phyloP scores from a whole-genome alignment of 2,888 invertebrate species.

The Eupithecia inturbata region DNA sequence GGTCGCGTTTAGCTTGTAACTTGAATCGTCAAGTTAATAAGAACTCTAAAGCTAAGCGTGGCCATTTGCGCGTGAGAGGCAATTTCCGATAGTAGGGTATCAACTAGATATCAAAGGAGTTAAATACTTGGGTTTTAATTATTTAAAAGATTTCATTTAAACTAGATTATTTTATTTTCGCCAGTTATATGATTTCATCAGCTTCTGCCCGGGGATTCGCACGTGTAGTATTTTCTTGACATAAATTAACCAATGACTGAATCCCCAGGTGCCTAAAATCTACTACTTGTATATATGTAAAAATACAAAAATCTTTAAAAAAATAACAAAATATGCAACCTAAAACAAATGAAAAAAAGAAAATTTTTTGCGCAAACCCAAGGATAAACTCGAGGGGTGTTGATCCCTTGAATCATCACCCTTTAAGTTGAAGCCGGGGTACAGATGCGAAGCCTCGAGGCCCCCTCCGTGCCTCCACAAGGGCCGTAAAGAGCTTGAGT shows the following conservation, averaged over 20 bases:
- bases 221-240: not conserved
- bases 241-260: not conserved
- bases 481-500: too few species aligned
- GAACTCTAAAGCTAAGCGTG: constrained; percentile 64
- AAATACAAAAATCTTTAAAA: too few species aligned
- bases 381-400: too few species aligned
- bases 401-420: too few species aligned
- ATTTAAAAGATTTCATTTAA: not conserved
- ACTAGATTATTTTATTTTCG: not conserved
- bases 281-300: too few species aligned
- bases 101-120: not conserved
- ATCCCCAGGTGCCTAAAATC: too few species aligned
- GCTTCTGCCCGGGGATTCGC: not conserved
- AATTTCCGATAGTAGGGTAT: constrained; percentile 68
- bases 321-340: too few species aligned
- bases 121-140: not conserved
- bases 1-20: constrained; percentile 45
- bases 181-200: not conserved
- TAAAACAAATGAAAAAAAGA: too few species aligned
- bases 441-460: too few species aligned
- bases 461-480: too few species aligned
- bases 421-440: too few species aligned
- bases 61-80: constrained; percentile 70
- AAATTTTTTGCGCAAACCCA: too few species aligned
- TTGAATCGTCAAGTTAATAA: constrained; percentile 57